Conservation (phyloP, 2,888 invertebrate genomes). For the Lepidocyrtoides sp. region DNA sequence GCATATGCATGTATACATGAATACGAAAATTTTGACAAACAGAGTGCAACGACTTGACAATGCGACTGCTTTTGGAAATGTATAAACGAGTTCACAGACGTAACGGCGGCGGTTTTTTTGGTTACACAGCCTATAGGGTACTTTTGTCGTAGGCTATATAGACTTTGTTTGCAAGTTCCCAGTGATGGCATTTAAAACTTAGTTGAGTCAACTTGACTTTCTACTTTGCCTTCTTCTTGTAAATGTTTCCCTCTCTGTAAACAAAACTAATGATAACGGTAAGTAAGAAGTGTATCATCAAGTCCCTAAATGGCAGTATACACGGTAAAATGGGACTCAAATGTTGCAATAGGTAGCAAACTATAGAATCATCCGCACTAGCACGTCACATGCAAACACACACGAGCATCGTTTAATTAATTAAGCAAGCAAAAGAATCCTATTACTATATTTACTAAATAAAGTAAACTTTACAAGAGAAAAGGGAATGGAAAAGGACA, state of each 20-base stretch:
- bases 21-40: constrained; percentile 21
- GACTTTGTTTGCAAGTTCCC: constrained; percentile 36
- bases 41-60: too few relatives aligned
- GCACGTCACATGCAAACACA: neutral
- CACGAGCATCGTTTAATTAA: constrained; percentile 77
- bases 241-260: neutral
- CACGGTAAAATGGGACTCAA: constrained; percentile 8
- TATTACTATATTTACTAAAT: too few relatives aligned
- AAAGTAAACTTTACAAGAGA: too few relatives aligned
- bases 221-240: constrained; percentile 40
- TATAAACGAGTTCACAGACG: too few relatives aligned
- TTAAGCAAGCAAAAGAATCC: constrained; percentile 83
- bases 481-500: too few relatives aligned
- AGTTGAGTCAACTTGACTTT: constrained; percentile 65
- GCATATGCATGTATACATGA: neutral
- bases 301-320: constrained; percentile 61
- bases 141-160: too few relatives aligned
- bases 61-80: too few relatives aligned
- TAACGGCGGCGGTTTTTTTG: too few relatives aligned
- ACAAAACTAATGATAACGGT: constrained; percentile 65
- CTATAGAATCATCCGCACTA: neutral
- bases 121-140: too few relatives aligned
- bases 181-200: neutral
- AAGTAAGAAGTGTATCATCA: constrained; percentile 67
- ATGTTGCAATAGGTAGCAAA: constrained; percentile 22